phyloP scores from a whole-genome alignment of 2,888 invertebrate genomes.

The Romanomermis culicivorax region DNA sequence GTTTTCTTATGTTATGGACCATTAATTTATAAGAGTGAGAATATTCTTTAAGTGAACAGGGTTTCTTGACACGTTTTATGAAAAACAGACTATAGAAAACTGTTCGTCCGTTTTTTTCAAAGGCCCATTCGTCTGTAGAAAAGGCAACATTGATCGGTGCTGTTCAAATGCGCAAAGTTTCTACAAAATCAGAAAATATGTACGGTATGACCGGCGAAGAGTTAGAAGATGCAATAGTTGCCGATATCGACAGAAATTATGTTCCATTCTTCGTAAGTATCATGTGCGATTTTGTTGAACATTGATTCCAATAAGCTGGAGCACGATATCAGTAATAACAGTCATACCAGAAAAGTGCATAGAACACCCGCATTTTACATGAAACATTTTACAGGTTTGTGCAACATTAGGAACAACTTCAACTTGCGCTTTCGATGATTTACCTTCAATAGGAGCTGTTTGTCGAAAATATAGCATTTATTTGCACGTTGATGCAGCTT shows the following conservation, averaged over 20 bases:
- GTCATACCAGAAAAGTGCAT: too few relatives aligned
- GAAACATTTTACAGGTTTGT: constrained; percentile 56
- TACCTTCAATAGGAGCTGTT: constrained; percentile 44
- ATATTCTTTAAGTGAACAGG: too few relatives aligned
- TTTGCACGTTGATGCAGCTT: constrained; percentile 93
- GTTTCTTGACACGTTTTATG: too few relatives aligned
- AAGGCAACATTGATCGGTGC: constrained; percentile 59
- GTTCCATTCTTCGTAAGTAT: constrained; percentile 27
- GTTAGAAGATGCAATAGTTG: constrained; percentile 40
- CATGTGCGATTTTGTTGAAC: too few relatives aligned
- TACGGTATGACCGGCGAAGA: constrained; percentile 46
- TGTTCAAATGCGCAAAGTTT: constrained; percentile 49
- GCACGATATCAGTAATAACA: too few relatives aligned
- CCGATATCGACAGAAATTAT: constrained; percentile 16
- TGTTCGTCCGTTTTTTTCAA: not conserved
- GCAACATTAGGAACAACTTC: constrained; percentile 89
- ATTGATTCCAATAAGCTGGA: too few relatives aligned
- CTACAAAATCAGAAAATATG: constrained; percentile 45
- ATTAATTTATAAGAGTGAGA: too few relatives aligned
- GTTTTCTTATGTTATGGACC: too few relatives aligned
- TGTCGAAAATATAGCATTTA: constrained; percentile 60
- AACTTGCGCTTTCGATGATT: constrained; percentile 81
- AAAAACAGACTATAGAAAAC: too few relatives aligned
- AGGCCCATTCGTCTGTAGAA: constrained; percentile 72
- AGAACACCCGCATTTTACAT: too few relatives aligned